phyloP scores from a whole-genome alignment of 2,888 invertebrate species.

The Malthinus seriepunctatus region DNA sequence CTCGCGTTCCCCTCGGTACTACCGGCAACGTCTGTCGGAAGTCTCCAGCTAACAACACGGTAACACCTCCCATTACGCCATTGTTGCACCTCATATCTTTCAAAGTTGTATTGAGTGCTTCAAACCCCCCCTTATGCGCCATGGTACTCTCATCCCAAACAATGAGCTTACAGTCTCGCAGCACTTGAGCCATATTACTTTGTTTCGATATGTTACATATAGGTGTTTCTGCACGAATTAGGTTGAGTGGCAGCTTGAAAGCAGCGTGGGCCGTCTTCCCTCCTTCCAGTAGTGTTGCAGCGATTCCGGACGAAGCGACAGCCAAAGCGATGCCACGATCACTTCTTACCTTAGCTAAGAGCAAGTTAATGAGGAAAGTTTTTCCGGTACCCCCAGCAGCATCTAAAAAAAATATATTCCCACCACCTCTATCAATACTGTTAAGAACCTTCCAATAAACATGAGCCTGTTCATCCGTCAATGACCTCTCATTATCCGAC shows the following conservation, averaged over 20 bases:
- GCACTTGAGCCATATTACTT: conserved; percentile 1
- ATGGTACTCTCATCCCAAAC: conserved; percentile 6
- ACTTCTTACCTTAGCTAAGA: conserved; percentile 42
- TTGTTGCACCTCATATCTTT: neutral
- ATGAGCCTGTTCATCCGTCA: neutral
- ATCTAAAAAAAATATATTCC: conserved; percentile 35
- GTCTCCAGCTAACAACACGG: no score
- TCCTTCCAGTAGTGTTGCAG: conserved; percentile 35
- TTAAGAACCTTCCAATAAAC: no score
- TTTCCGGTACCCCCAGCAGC: conserved; percentile 47
- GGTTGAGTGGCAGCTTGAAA: no score
- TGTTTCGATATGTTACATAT: conserved; percentile 28
- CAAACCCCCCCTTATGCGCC: conserved; percentile 9
- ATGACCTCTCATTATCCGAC: neutral
- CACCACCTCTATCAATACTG: neutral
- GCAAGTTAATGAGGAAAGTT: conserved; percentile 47
- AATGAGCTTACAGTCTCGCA: conserved; percentile 10
- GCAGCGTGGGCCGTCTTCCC: no score
- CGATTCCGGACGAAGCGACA: neutral
- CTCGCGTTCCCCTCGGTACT: neutral
- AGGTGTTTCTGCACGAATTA: no score
- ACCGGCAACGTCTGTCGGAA: neutral
- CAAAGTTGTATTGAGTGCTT: conserved; percentile 1
- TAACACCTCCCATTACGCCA: neutral
- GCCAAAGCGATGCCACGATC: conserved; percentile 15